These are phyloP conservation scores for Lasioglossum albipes DNA, from an alignment of 1,140 invertebrate species.

Conservation along the genomic window DNA sequence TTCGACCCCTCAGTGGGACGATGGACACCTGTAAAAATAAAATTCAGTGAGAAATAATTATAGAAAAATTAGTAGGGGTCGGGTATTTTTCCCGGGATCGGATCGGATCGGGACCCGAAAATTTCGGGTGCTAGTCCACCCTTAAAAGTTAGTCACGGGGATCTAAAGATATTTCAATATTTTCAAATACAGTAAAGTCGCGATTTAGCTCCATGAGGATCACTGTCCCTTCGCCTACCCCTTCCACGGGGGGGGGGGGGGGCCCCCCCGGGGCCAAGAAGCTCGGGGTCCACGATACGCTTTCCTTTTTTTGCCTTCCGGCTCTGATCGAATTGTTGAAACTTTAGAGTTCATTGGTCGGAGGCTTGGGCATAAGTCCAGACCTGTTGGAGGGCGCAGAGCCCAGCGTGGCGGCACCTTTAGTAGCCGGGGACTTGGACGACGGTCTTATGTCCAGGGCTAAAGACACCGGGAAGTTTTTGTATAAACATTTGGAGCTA, in stretches of 20 bases:
- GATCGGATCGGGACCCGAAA: too few relatives aligned
- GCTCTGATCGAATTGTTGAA: conserved; percentile 61
- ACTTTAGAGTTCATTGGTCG: conserved; percentile 77
- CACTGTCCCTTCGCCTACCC: too few relatives aligned
- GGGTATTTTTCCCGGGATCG: too few relatives aligned
- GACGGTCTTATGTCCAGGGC: conserved; percentile 89
- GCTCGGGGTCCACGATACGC: too few relatives aligned
- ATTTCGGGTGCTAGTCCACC: too few relatives aligned
- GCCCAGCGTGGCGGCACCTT: conserved; percentile 78
- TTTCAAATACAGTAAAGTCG: too few relatives aligned
- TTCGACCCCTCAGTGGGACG: conserved; percentile 72
- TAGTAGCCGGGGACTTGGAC: conserved; percentile 82
- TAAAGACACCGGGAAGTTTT: conserved; percentile 87
- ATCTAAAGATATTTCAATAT: too few relatives aligned
- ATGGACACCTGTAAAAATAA: conserved; percentile 65
- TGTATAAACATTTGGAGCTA: conserved; percentile 84
- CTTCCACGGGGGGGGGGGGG: too few relatives aligned
- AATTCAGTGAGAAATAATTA: not conserved
- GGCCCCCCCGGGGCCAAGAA: too few relatives aligned
- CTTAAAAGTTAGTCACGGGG: too few relatives aligned
- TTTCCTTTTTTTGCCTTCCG: too few relatives aligned
- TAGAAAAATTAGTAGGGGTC: not conserved
- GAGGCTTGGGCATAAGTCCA: conserved; percentile 77
- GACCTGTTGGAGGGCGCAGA: conserved; percentile 78
- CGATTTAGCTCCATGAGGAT: too few relatives aligned